These are phyloP conservation scores for Hydrocynus forskahlii DNA, from an alignment of 2,797 vertebrate genomes.

Conservation along the genomic window DNA sequence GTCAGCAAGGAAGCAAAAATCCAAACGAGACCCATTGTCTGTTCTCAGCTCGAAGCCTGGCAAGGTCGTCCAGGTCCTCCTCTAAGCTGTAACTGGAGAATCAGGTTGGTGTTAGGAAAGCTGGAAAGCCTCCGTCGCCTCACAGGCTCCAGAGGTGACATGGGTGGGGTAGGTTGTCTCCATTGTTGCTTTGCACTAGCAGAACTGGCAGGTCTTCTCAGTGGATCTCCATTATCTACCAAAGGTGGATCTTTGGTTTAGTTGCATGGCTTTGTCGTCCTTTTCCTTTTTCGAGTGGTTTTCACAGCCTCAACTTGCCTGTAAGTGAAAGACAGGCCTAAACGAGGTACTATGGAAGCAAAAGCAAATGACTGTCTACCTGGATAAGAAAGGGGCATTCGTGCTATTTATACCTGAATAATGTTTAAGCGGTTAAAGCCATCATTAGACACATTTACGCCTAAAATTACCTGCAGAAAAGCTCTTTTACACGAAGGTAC, in stretches of 20 bases:
- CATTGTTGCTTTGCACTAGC: constrained; percentile 63
- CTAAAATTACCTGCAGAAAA: too few species aligned
- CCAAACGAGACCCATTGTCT: constrained; percentile 74
- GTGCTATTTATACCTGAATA: not conserved
- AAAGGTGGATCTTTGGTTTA: not conserved
- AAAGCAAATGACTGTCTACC: not conserved
- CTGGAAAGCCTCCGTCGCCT: constrained; percentile 38
- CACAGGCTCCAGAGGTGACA: constrained; percentile 49
- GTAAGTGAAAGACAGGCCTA: constrained; percentile 13
- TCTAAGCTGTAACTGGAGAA: constrained; percentile 10
- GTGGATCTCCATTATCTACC: constrained; percentile 56
- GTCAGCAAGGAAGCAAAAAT: constrained; percentile 71
- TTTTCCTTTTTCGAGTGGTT: not conserved
- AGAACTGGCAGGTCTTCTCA: constrained; percentile 38
- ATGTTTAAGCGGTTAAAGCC: not conserved
- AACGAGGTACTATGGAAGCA: not conserved
- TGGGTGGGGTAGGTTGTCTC: constrained; percentile 56
- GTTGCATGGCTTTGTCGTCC: not conserved
- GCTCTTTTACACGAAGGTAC: not conserved
- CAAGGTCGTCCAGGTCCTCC: not conserved
- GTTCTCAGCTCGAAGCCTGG: not conserved
- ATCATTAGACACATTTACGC: not conserved
- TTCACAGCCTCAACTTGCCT: constrained; percentile 20
- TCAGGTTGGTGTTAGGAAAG: constrained; percentile 31
- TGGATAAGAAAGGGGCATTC: not conserved